Evolutionary conservation across 2,888 invertebrate genomes (phyloP).

Genomic region (Napeogenes inachia): DNA sequence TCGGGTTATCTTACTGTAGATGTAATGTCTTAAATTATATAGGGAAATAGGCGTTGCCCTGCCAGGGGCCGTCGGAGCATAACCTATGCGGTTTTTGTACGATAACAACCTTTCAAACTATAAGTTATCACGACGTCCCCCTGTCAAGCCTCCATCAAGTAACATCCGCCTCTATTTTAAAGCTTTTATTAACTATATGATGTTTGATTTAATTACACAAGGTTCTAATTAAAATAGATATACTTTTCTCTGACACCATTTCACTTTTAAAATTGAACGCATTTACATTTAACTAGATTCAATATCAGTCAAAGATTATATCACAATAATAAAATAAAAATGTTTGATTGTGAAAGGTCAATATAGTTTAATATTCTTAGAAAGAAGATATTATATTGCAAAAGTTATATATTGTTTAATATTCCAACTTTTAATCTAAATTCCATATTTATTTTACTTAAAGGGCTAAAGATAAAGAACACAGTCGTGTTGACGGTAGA

Average conservation of each 20-base stretch:
- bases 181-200: slow-evolving; percentile 44
- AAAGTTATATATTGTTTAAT: too few relatives aligned
- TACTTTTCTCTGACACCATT: slow-evolving; percentile 36
- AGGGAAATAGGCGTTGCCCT: slow-evolving; percentile 55
- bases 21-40: slow-evolving; percentile 21
- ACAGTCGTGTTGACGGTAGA: slow-evolving; percentile 13
- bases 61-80: slow-evolving; percentile 62
- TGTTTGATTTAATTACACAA: slow-evolving; percentile 37
- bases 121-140: slow-evolving; percentile 69
- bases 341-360: too few relatives aligned
- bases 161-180: slow-evolving; percentile 68
- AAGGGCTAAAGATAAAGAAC: too few relatives aligned
- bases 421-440: too few relatives aligned
- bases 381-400: too few relatives aligned
- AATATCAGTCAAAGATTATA: too few relatives aligned
- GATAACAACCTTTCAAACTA: slow-evolving; percentile 67
- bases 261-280: slow-evolving; percentile 29
- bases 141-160: slow-evolving; percentile 70
- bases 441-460: too few relatives aligned
- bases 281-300: too few relatives aligned
- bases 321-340: too few relatives aligned
- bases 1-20: slow-evolving; percentile 11
- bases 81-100: slow-evolving; percentile 68
- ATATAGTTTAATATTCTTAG: too few relatives aligned
- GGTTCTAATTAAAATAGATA: slow-evolving; percentile 39